Base-by-base conservation (phyloP, 2,888 invertebrate species). In the Sinentomon sp. region DNA sequence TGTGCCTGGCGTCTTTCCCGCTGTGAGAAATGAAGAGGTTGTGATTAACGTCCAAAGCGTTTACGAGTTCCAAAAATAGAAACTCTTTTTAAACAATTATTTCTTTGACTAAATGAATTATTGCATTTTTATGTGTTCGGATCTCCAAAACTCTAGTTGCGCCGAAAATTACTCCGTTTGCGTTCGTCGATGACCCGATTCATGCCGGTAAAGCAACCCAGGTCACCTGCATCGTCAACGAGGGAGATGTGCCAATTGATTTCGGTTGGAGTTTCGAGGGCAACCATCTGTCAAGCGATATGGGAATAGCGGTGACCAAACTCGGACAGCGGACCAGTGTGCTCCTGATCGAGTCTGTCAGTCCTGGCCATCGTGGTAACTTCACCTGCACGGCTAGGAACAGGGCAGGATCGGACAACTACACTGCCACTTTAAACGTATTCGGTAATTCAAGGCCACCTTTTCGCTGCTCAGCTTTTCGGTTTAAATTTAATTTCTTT, bases 251-350 rank as follows among this genome's bases (percentile, higher is more conserved):
- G 45, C 80, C 80, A 2, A 59, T 82, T 39, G 63, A 62, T 39
- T 67, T 80, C 38, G 60, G 61, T 31, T 82, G 80, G 78, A 62
- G 62, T 46, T 68, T 72, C 51, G 70, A 76, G 48, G 65, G 64
- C 36, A 39, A 47, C 21, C 38, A 40, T 16, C 16, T 40, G 10
- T 38, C 41, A 54, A 54, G 39, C 13, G 38, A 44, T 33, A 40
- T 36, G 33, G 38, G 35, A 3, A 19, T 43, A 28, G 28, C 26
- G n/a, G 36, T 39, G 5, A 25, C 34, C n/a, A 35, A 40, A 20
- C 19, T 60, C 42, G 60, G 62, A 40, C 53, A 57, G 35, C 63
- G 68, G 44, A 66, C 66, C 45, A 68, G 66, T 43, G 59, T 66
- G 45, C 56, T 74, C 33, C 66, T 65, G 18, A 50, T 54, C 44